Base-by-base conservation (phyloP, 2,888 invertebrate species). In the Spodoptera littoralis region DNA sequence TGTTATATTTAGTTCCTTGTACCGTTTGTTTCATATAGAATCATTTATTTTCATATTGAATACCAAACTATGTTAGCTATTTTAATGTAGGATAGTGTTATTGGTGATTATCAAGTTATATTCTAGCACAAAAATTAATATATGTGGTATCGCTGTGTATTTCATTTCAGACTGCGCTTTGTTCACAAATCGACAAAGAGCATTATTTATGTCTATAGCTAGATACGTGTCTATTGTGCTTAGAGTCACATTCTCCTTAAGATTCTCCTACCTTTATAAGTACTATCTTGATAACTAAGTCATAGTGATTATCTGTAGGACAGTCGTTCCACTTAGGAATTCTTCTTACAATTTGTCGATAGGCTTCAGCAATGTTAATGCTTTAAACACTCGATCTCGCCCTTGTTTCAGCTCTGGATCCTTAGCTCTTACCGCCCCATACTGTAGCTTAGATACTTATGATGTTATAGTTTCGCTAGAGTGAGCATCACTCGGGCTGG, bases 211-310 rank as follows among this genome's bases (percentile, higher is more conserved):
- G 66, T 77, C 70, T 80, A 74, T 82, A 81, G 76, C 75, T 84
- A 80, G 80, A 80, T 85, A 79, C 79, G 78, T 87, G 80, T 88
- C 84, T 88, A 83, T 80, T 87, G 84, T 84, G 76, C 76, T 73
- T 84, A 86, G 78, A 80, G 80, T 81, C 81, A 80, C 78, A 80
- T 78, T 82, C 77, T 79, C 81, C 86, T 87, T 89, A 88, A 88
- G 85, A 87, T 89, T 88, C 83, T 86, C 84, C 87, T 91, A 88
- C 62, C 75, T 77, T 49, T 85, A 69, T 91, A 90, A 90, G 90
- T 86, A 82, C 78, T 88, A 84, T 88, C 86, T 90, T 85, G 87
- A 86, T 88, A 90, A 89, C 91, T 93, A 92, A 92, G 92, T 93
- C 92, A 91, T 93, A 92, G 90, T 84, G 81, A 85, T 88, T 86